These are phyloP conservation scores for Zaprionus kolodkinae DNA, from an alignment of 1,140 invertebrate species.

Conservation along the genomic window DNA sequence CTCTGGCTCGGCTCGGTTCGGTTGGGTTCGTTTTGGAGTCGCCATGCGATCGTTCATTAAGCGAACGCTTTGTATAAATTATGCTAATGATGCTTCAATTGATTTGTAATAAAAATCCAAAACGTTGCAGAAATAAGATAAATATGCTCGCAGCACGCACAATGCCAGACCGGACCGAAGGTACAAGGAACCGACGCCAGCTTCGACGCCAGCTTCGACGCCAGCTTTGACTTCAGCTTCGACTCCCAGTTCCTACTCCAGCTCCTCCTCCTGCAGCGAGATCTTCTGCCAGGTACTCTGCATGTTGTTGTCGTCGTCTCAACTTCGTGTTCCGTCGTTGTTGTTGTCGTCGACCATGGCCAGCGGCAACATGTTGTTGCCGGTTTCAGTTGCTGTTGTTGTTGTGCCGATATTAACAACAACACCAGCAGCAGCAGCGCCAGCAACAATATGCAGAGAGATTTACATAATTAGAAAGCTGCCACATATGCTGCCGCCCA, in stretches of 20 bases:
- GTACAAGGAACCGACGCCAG: conserved; percentile 3
- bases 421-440: conserved; percentile 15
- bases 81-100: conserved; percentile 84
- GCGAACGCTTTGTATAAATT: conserved; percentile 84
- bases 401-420: conserved; percentile 16
- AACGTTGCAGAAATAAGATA: conserved; percentile 77
- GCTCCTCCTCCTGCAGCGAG: neutral
- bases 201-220: neutral
- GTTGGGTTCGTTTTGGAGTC: neutral
- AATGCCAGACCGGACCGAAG: conserved; percentile 29
- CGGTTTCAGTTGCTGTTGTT: conserved; percentile 30
- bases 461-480: conserved; percentile 80
- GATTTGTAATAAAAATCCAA: conserved; percentile 84
- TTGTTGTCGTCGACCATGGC: conserved; percentile 16
- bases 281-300: conserved; percentile 9
- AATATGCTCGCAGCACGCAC: conserved; percentile 83
- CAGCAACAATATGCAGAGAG: conserved; percentile 28
- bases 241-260: neutral
- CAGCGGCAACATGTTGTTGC: conserved; percentile 48
- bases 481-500: conserved; percentile 69
- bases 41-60: conserved; percentile 77
- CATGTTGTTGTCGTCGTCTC: conserved; percentile 56
- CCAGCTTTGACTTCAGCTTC: no score
- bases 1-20: neutral
- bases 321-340: neutral